Evolutionary conservation across 2,797 vertebrate species (phyloP), one percentile per base, ranked within the genome.

Genomic region (Podarcis lilfordi): DNA sequence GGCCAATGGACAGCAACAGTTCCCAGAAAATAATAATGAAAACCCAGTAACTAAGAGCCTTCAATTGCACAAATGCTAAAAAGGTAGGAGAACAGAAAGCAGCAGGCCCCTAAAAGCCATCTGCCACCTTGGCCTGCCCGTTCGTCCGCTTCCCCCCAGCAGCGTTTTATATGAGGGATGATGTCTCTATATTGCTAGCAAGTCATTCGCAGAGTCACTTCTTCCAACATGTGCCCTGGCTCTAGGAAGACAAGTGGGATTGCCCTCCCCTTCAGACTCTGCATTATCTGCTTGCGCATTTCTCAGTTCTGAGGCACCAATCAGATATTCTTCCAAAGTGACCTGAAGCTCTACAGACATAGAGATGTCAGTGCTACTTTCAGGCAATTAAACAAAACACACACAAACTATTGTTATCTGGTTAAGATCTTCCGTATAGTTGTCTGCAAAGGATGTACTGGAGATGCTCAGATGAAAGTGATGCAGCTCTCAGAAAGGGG

Each of bases 81-180:
- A 96, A 97, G 95, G 96, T 94, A 92, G 94, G 94, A 92, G 92
- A 90, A 89, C 94, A 86, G 94, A 91, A 95, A 94, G 91, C 95
- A 96, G 95, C 95, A 94, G 91, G 96, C 92, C 77, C 80, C 94
- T 91, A 93, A 92, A 88, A 94, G 94, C 96, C 96, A 96, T 97
- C 96, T 97, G 96, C 97, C 96, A 95, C 95, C 94, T 95, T 95
- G 96, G 96, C 96, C 96, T 8, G 2, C 94, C 96, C 94, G 93
- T 87, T 84, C 69, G 10, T 71, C n/a, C 69, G 94, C 94, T 89
- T 94, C 95, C 94, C 95, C 96, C 94, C 94, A 91, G 66, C 91
- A 94, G 93, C 89, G 71, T 93, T 94, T 95, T 95, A 94, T 94
- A 92, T 93, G 94, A 93, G 95, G 94, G 94, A 94, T 96, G 95